A percentile compares a stretch with the other conserved stretches of the same genome.
These are phyloP conservation scores for Sycophila texana DNA, from an alignment of 2,888 invertebrate genomes.

Conservation along the genomic window DNA sequence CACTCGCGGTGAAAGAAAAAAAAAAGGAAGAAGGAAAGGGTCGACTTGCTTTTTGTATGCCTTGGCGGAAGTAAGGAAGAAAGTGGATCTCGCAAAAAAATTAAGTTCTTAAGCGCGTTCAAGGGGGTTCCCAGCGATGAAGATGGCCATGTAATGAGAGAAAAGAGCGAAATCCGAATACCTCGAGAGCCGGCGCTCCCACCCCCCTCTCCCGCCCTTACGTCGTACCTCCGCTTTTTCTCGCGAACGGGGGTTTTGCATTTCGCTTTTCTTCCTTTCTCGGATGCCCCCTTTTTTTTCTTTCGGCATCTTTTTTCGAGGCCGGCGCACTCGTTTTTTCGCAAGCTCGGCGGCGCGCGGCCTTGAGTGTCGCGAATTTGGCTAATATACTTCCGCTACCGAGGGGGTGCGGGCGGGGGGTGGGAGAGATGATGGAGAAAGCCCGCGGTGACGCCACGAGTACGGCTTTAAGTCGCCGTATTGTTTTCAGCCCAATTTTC, in stretches of 20 bases:
- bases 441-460: slow-evolving; percentile 22
- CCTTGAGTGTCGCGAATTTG: slow-evolving; percentile 49
- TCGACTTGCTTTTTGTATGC: slow-evolving; percentile 12
- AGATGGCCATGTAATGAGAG: slow-evolving; percentile 51
- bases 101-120: slow-evolving; percentile 46
- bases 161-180: slow-evolving; percentile 48
- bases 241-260: slow-evolving; percentile 2
- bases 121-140: slow-evolving; percentile 41
- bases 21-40: background rate
- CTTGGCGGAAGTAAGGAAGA: slow-evolving; percentile 1
- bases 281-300: slow-evolving; percentile 12
- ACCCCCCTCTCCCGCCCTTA: background rate
- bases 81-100: slow-evolving; percentile 53
- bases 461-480: slow-evolving; percentile 10
- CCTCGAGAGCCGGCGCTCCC: slow-evolving; percentile 28
- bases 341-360: background rate
- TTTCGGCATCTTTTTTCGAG: slow-evolving; percentile 54
- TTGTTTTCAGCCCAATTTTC: slow-evolving; percentile 47
- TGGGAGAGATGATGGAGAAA: slow-evolving; percentile 5
- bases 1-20: background rate
- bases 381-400: slow-evolving; percentile 50
- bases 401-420: slow-evolving; percentile 19
- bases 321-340: background rate
- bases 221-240: background rate
- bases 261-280: slow-evolving; percentile 40